phyloP scores from a whole-genome alignment of 1,140 invertebrate genomes.

The Campoletis sonorensis region DNA sequence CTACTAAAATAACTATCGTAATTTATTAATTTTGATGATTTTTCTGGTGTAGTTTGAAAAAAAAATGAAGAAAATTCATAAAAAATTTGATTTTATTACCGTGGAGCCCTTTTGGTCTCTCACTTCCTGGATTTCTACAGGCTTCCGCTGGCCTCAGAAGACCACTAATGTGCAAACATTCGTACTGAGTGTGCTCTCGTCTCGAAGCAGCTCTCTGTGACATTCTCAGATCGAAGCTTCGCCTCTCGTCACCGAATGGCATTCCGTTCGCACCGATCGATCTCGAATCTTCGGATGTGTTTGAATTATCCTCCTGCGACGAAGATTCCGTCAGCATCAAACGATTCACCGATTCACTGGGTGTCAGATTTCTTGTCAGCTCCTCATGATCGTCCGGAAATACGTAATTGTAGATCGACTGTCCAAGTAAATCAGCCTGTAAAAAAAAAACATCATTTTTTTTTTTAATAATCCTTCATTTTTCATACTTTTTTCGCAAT shows the following conservation, averaged over 20 bases:
- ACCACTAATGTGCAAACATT: constrained; percentile 78
- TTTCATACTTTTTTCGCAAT: no score
- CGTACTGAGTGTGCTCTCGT: constrained; percentile 78
- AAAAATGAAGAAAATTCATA: background rate
- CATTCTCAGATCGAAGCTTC: constrained; percentile 80
- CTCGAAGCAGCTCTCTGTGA: constrained; percentile 75
- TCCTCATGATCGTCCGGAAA: constrained; percentile 86
- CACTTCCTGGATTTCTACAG: constrained; percentile 56
- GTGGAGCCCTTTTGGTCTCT: constrained; percentile 44
- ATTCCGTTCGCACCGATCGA: constrained; percentile 65
- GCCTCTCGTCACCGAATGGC: constrained; percentile 67
- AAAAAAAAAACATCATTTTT: constrained; percentile 8
- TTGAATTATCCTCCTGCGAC: constrained; percentile 71
- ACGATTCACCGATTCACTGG: constrained; percentile 68
- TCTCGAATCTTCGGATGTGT: constrained; percentile 67
- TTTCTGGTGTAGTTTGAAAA: no score
- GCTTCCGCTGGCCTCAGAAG: constrained; percentile 71
- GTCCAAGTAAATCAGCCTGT: constrained; percentile 90
- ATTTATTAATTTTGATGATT: no score
- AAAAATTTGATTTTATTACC: constrained; percentile 22
- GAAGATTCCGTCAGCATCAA: constrained; percentile 63
- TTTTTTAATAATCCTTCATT: no score
- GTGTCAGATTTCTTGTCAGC: constrained; percentile 82
- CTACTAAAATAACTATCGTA: no score
- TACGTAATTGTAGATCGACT: constrained; percentile 87